Base-by-base conservation (phyloP, 2,797 vertebrate species). In the Aldrovandia affinis region DNA sequence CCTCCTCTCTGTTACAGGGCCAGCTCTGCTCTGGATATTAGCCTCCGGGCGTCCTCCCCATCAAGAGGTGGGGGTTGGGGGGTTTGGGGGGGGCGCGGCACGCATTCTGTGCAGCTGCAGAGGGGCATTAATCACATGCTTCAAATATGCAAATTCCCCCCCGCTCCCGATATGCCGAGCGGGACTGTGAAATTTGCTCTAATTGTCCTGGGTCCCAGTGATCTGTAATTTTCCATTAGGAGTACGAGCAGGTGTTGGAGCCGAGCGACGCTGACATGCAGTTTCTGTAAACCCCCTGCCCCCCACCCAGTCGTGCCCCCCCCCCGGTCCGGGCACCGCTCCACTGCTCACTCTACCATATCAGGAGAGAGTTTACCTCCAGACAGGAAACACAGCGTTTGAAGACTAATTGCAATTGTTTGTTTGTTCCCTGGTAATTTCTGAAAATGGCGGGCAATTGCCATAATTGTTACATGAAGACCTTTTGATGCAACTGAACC, bases 61-160 rank as follows among this genome's bases (percentile, higher is more conserved):
- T 70, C 65, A 70, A 30, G 55, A 39, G 75, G 78, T 9, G 79
- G 33, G 1, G 12, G 54, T 20, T 25, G n/a, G 63, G 42, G 82
- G 82, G 55, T 88, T 3, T n/a, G 14, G 25, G 59, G 70, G 50
- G 70, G 59, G 8, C 25, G 59, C 25, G 4, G 22, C 14, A 4
- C 61, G 86, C 15, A 28, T 7, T 89, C 87, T 87, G 86, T 30
- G 70, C 87, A 87, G 87, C 80, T 83, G 86, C 70, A 85, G 81
- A 83, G 81, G 85, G 88, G 89, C 90, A 92, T 93, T 92, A 92
- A 92, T 93, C 89, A 92, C 87, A 88, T 87, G 83, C 88, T 93
- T 92, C 87, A 90, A 90, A 93, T 87, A 91, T 92, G 90, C 91
- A 91, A 88, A 92, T 92, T 63, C 82, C 68, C 80, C 75, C 36